These are phyloP conservation scores for Knipowitschia caucasica DNA, from an alignment of 2,797 vertebrate genomes.

Conservation along the genomic window DNA sequence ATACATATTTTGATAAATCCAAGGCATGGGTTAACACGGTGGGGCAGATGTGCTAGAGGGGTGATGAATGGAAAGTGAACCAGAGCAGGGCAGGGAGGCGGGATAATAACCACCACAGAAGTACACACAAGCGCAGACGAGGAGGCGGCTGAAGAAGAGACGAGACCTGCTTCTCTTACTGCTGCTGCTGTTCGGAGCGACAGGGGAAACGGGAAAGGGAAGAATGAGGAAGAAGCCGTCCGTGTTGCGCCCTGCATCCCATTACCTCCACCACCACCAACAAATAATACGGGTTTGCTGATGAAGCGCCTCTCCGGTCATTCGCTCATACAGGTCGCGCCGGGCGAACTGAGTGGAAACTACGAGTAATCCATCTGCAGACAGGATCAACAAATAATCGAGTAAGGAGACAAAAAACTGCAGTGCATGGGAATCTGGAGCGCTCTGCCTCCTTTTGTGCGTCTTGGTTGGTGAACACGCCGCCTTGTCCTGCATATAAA, in stretches of 20 bases:
- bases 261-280: conserved; percentile 1
- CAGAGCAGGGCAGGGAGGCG: neutral
- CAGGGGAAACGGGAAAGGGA: conserved; percentile 45
- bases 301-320: conserved; percentile 68
- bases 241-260: conserved; percentile 62
- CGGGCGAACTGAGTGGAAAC: conserved; percentile 59
- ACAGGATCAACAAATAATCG: conserved; percentile 40
- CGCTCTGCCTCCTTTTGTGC: conserved; percentile 48
- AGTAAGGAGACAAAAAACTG: conserved; percentile 36
- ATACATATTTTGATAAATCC: neutral
- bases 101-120: neutral
- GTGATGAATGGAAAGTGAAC: neutral
- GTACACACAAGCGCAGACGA: neutral
- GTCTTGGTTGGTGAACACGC: conserved; percentile 62
- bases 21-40: neutral
- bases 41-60: neutral
- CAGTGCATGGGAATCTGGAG: conserved; percentile 72
- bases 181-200: conserved; percentile 30
- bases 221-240: conserved; percentile 79
- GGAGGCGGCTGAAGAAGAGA: conserved; percentile 37
- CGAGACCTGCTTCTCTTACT: conserved; percentile 42
- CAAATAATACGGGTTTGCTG: conserved; percentile 70
- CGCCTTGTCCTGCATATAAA: conserved; percentile 69
- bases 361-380: conserved; percentile 40
- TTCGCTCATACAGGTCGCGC: conserved; percentile 66